Conservation (phyloP, 2,888 invertebrate genomes). For the Synanthedon vespiformis region DNA sequence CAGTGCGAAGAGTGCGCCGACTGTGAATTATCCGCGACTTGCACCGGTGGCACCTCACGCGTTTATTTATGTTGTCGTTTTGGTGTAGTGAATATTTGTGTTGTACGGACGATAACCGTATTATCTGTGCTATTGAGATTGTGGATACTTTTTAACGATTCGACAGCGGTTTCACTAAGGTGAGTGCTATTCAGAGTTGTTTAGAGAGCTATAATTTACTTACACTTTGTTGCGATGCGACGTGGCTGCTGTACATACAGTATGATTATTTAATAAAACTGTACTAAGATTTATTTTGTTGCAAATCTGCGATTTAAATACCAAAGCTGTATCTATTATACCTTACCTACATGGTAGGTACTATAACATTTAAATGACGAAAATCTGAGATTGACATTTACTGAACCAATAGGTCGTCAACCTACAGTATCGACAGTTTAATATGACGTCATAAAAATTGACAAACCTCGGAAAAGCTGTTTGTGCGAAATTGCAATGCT, state of each 20-base stretch:
- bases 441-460: slow-evolving; percentile 29
- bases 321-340: too few species aligned
- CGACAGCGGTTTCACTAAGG: slow-evolving; percentile 49
- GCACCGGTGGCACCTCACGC: slow-evolving; percentile 45
- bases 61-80: slow-evolving; percentile 70
- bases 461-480: slow-evolving; percentile 1
- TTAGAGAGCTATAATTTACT: slow-evolving; percentile 28
- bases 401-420: neutral
- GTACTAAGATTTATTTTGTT: neutral
- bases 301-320: neutral
- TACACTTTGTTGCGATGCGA: slow-evolving; percentile 39
- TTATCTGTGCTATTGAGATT: slow-evolving; percentile 62
- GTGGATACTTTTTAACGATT: slow-evolving; percentile 59
- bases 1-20: slow-evolving; percentile 51
- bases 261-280: slow-evolving; percentile 11
- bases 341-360: too few species aligned
- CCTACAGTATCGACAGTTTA: neutral
- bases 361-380: slow-evolving; percentile 28
- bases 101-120: slow-evolving; percentile 66
- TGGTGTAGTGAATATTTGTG: slow-evolving; percentile 70
- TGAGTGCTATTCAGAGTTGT: slow-evolving; percentile 39
- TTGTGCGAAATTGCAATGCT: slow-evolving; percentile 8
- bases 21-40: slow-evolving; percentile 34
- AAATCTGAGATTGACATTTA: slow-evolving; percentile 1
- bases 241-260: slow-evolving; percentile 50